These are phyloP conservation scores for Chalcosyrphus nemorum DNA, from an alignment of 2,888 invertebrate genomes.

Conservation along the genomic window DNA sequence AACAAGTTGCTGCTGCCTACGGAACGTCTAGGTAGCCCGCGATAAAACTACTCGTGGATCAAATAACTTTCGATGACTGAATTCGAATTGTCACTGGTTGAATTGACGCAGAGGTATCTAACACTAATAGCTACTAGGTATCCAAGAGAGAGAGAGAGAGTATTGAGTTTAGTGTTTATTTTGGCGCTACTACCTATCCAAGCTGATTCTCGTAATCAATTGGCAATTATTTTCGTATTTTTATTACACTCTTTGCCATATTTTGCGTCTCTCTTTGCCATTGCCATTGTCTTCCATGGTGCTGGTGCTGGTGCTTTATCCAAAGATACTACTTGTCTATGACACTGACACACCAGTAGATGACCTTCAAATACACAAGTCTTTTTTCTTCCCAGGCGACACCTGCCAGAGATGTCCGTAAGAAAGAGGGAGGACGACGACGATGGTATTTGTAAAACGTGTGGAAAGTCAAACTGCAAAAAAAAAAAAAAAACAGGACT, in stretches of 20 bases:
- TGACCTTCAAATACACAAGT: conserved; percentile 64
- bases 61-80: conserved; percentile 67
- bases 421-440: no score
- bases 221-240: conserved; percentile 72
- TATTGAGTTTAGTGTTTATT: conserved; percentile 67
- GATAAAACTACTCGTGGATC: conserved; percentile 51
- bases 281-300: no score
- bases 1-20: conserved; percentile 22
- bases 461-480: conserved; percentile 1
- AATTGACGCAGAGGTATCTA: conserved; percentile 48
- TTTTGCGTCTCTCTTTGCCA: conserved; percentile 44
- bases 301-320: no score
- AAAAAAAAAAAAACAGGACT: neutral
- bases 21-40: conserved; percentile 44
- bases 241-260: conserved; percentile 64
- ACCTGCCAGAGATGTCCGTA: conserved; percentile 7
- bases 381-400: conserved; percentile 2
- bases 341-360: conserved; percentile 37
- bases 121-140: conserved; percentile 33
- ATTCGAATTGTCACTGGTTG: conserved; percentile 50
- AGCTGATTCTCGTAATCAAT: conserved; percentile 51
- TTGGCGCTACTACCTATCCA: conserved; percentile 62
- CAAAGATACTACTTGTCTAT: conserved; percentile 65
- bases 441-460: neutral
- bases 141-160: conserved; percentile 29